A percentile compares a stretch with the other conserved stretches of the same genome.
These are phyloP conservation scores for Hermodice carunculata DNA, from an alignment of 2,888 invertebrate genomes.

Conservation along the genomic window DNA sequence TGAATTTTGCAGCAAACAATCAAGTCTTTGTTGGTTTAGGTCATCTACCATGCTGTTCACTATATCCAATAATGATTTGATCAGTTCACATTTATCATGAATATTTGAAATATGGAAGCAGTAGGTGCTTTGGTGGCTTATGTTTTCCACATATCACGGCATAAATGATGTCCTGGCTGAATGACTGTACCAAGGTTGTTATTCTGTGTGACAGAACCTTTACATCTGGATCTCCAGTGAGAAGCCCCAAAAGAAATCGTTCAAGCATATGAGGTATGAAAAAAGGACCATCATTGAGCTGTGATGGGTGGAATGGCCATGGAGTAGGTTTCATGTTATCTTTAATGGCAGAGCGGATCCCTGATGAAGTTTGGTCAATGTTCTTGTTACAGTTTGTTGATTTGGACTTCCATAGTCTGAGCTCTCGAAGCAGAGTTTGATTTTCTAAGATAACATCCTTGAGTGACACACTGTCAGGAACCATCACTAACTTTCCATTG, in stretches of 20 bases:
- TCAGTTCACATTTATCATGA: background rate
- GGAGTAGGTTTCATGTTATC: too few relatives aligned
- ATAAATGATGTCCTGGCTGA: constrained; percentile 19
- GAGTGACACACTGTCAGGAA: too few relatives aligned
- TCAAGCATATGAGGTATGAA: background rate
- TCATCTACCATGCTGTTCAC: background rate
- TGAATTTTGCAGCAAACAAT: constrained; percentile 1
- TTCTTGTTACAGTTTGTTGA: too few relatives aligned
- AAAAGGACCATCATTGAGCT: background rate
- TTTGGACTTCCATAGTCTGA: too few relatives aligned
- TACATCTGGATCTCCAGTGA: constrained; percentile 14
- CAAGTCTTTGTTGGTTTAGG: constrained; percentile 5
- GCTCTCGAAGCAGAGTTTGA: too few relatives aligned
- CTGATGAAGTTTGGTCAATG: too few relatives aligned
- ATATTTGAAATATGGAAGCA: constrained; percentile 29
- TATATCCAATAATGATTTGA: background rate
- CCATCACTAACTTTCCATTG: too few relatives aligned
- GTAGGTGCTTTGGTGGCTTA: constrained; percentile 25
- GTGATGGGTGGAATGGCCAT: constrained; percentile 43
- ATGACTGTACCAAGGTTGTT: constrained; percentile 9
- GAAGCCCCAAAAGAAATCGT: background rate
- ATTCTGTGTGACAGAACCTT: background rate
- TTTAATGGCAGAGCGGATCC: too few relatives aligned
- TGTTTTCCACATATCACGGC: constrained; percentile 17
- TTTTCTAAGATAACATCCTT: too few relatives aligned